Conservation (phyloP, 2,888 invertebrate species). For the Ramazzottius varieornatus region DNA sequence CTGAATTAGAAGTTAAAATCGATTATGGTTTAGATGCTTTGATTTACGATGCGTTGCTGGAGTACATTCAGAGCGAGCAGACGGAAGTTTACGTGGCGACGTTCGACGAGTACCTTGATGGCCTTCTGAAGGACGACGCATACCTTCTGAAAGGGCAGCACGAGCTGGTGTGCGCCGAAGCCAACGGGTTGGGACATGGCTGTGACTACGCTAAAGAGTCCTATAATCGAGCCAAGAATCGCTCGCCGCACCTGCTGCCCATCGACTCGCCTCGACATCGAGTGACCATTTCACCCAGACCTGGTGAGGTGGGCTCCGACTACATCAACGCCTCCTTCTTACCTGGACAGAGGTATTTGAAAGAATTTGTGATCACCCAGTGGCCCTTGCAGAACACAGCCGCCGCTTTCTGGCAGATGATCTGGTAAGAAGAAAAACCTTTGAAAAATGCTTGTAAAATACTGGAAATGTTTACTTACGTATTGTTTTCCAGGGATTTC, state of each 20-base stretch:
- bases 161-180: neutral
- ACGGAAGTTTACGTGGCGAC: constrained; percentile 3
- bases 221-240: neutral
- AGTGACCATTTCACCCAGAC: neutral
- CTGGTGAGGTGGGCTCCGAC: neutral
- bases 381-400: neutral
- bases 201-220: neutral
- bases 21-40: constrained; percentile 2
- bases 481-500: neutral
- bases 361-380: neutral
- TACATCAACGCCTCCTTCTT: constrained; percentile 2
- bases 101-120: neutral
- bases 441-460: neutral
- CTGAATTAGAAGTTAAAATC: no score
- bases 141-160: neutral
- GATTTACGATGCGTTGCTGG: neutral
- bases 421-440: neutral
- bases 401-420: constrained; percentile 2
- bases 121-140: neutral
- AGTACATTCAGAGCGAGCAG: neutral
- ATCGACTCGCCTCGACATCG: neutral
- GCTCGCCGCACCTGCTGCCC: neutral
- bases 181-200: neutral
- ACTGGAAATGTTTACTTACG: neutral
- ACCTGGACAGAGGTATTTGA: neutral